Base-by-base conservation (phyloP, 2,888 invertebrate genomes). In the Cataglyphis altisquamis region DNA sequence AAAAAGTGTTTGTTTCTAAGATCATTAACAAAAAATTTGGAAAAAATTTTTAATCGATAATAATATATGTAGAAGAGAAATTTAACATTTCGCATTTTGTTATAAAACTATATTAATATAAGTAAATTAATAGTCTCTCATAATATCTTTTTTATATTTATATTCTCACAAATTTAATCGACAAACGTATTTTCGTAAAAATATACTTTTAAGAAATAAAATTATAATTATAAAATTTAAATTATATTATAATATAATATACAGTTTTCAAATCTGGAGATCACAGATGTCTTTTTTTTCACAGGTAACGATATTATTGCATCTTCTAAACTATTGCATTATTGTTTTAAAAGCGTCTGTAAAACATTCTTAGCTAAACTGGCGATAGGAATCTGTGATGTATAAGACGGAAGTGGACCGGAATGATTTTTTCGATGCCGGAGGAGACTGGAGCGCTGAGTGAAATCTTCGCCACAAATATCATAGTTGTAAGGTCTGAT, bases 401-500 rank as follows among this genome's bases (percentile, higher is more conserved):
- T 78, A 3, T 88, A 83, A n/a, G 88, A 87, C 0, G 91, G 90
- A 21, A 92, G 84, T 1, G 89, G 90, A 15, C 90, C 92, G 1
- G 93, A 89, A 86, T 94, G 94, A 4, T 72, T 91, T 48, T 84
- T 91, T 12, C 92, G 83, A 68, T 94, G 93, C 18, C 91, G 87
- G 12, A 91, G 68, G 3, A 93, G 83, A 10, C 91, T 92, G 6
- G 91, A 91, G 18, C 92, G 87, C 70, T 92, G 93, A 0, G 91
- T 92, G 55, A 93, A 93, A 10, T 89, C 83, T n/a, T 91, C 90
- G 4, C 78, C 81, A 64, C 93, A 93, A 4, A 93, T 73, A 60
- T 94, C 93, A 67, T 93, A 94, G 21, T 90, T 91, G 83, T 92
- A 94, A 0, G 93, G 92, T 2, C 92, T 87, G 5, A 92, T 86